A percentile compares a stretch with the other conserved stretches of the same genome.
phyloP scores from a whole-genome alignment of 2,888 invertebrate genomes.

The Sminthurides aquaticus region DNA sequence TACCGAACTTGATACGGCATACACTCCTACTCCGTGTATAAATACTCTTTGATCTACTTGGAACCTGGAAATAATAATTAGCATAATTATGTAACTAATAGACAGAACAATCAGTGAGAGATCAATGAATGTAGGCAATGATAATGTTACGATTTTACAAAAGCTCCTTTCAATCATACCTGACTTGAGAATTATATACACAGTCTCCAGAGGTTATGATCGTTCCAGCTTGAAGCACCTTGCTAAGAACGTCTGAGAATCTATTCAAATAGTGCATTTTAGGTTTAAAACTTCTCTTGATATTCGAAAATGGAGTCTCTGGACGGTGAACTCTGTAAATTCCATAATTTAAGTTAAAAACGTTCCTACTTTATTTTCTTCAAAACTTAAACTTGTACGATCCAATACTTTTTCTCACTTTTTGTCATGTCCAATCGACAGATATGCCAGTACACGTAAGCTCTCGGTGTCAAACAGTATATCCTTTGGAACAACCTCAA shows the following conservation, averaged over 20 bases:
- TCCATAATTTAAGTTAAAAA: background rate
- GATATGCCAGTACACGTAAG: conserved; percentile 63
- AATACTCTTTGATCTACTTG: conserved; percentile 71
- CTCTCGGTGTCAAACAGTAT: conserved; percentile 68
- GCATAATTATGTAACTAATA: no score
- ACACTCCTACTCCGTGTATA: conserved; percentile 75
- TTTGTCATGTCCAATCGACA: conserved; percentile 45
- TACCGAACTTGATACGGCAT: conserved; percentile 59
- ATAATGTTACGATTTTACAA: no score
- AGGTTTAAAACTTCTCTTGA: conserved; percentile 36
- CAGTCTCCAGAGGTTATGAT: conserved; percentile 14
- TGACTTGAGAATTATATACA: conserved; percentile 35
- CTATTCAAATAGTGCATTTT: conserved; percentile 39
- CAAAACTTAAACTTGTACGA: conserved; percentile 1
- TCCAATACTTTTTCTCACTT: conserved; percentile 26
- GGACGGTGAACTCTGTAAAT: conserved; percentile 33
- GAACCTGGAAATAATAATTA: conserved; percentile 53
- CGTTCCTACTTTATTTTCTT: background rate
- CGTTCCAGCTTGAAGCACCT: conserved; percentile 27
- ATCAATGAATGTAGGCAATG: no score
- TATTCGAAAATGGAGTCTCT: conserved; percentile 37
- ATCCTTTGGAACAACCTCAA: conserved; percentile 66
- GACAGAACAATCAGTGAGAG: no score
- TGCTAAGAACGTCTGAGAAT: conserved; percentile 39
- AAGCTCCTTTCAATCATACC: no score